Evolutionary conservation across 2,888 invertebrate species (phyloP), one percentile per base, ranked within the genome.

Genomic region (Gastracanthus pulcherrimus): DNA sequence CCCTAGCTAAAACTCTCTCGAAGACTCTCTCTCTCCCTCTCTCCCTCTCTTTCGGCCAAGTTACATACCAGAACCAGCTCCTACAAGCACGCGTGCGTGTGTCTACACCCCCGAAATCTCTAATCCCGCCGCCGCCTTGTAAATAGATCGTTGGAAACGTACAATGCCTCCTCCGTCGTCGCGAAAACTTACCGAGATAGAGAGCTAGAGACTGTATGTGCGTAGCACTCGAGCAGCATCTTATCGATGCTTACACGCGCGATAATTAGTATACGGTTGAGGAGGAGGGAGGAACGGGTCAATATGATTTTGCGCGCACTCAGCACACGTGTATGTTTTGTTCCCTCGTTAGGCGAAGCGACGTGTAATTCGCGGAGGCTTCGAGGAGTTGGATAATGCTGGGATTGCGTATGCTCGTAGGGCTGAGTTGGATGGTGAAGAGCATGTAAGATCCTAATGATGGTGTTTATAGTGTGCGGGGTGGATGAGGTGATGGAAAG

Each of bases 111-210:
- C 36, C 36, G 36, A n/a, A 58, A 41, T 19, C 31, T 45, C 38
- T 51, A 66, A 76, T 76, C 38, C 48, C 26, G 51, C 19, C 48
- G 55, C 31, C 26, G 76, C 78, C 86, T 87, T 88, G 89, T 88
- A 88, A 88, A 89, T 87, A 88, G 87, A 89, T 87, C 16, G 87
- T 87, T 85, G 86, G 86, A 82, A 83, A 84, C 45, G 41, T 41
- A 48, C 23, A 64, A 64, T 36, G 45, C 34, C 48, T 23, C 6
- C n/a, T n/a, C n/a, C n/a, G n/a, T n/a, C 51, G 62, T 55, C 55
- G 55, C 26, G 55, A 55, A 45, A 78, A 64, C 41, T 64, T 67
- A 13, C n/a, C n/a, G n/a, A n/a, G n/a, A n/a, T n/a, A n/a, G n/a
- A n/a, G n/a, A n/a, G n/a, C n/a, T n/a, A 16, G 3, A 9, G 13